Conservation (phyloP, 2,797 vertebrate species). For the Euphonia xanthogaster region DNA sequence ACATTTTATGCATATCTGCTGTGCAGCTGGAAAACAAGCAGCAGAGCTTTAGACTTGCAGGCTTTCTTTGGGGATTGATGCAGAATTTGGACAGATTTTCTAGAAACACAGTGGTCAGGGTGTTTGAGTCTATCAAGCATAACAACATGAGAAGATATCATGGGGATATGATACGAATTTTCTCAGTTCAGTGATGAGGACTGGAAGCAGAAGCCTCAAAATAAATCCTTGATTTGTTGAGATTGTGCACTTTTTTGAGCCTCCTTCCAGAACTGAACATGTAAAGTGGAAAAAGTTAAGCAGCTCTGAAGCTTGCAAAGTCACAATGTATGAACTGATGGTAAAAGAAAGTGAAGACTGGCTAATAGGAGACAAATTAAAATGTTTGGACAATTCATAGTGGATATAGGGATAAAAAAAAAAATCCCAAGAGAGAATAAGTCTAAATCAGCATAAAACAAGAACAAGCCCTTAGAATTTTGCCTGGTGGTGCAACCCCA, state of each 20-base stretch:
- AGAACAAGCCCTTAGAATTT: neutral
- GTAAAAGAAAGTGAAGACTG: neutral
- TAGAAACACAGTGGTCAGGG: neutral
- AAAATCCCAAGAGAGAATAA: neutral
- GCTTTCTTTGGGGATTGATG: neutral
- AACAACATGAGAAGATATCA: neutral
- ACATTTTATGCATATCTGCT: neutral
- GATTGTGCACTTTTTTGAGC: neutral
- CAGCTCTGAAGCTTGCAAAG: neutral
- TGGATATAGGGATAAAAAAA: neutral
- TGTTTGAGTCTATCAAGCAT: constrained; percentile 2
- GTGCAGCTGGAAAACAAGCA: neutral
- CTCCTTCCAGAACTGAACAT: neutral
- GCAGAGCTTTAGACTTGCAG: neutral
- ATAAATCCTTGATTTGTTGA: neutral
- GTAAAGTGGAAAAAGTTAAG: neutral
- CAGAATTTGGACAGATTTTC: neutral
- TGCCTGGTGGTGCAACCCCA: neutral
- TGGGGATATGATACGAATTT: neutral
- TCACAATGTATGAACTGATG: neutral
- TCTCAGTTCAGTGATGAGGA: neutral
- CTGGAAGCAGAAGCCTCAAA: constrained; percentile 16
- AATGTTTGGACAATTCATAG: neutral
- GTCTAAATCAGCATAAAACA: neutral
- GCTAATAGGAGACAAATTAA: neutral